Base-by-base conservation (phyloP, 1,140 invertebrate genomes). In the Marisa cornuarietis region DNA sequence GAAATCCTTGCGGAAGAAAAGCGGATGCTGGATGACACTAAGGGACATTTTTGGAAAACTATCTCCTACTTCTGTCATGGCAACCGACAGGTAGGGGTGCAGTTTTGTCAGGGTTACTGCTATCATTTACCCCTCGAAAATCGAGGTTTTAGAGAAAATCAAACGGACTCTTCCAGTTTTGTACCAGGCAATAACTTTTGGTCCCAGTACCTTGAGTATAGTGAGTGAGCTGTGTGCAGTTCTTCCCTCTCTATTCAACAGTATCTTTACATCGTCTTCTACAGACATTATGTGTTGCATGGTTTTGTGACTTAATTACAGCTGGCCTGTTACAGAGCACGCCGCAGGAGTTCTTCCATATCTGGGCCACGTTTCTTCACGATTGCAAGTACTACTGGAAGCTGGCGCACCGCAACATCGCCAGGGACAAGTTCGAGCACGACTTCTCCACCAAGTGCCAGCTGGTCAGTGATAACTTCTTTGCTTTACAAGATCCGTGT, bases 311-410 rank as follows among this genome's bases (percentile, higher is more conserved):
- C 18, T 5, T 42, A 49, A 68, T 10, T 7, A 10, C 20, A 8
- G 65, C 22, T 22, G 58, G 66, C n/a, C 42, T 51, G 74, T 84
- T 83, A 52, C 71, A 88, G 87, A 73, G 78, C 65, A 83, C 84
- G 18, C 85, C 87, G 18, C 85, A 89, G 51, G 83, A 84, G 63
- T 90, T 90, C 65, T 87, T 89, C 79, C 83, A 86, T 51, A 85
- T 87, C 13, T 90, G 88, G 88, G 87, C 85, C 0, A 82, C 85
- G 4, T 90, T 90, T 79, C 85, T 90, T 16, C 87, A 88, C 69
- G 89, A 90, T 78, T 89, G 87, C 77, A 88, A 88, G 65, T 88
- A 87, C 69, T 88, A 86, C 77, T 90, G 89, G 89, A 88, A 90
- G 79, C 83, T 87, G 11, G 88, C 88, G 20, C 89, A 90, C 80